Evolutionary conservation across 1,140 invertebrate species (phyloP), one percentile per base, ranked within the genome.

Genomic region (Carposina sasakii): DNA sequence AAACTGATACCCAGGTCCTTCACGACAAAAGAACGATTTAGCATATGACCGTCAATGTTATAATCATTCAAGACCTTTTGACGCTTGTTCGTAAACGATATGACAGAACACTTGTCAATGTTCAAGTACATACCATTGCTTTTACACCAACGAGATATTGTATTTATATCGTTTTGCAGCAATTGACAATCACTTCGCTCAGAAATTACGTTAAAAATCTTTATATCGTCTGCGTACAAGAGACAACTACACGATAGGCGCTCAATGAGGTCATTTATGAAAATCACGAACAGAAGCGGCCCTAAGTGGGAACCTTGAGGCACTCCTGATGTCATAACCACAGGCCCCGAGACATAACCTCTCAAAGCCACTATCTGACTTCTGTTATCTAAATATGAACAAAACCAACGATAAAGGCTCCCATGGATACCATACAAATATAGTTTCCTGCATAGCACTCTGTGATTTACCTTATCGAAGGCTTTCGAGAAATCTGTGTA

Each of bases 401-500:
- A 3, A 10, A 44, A 3, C 42, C 42, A 44, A 3, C 42, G 5
- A 13, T 19, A 20, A 12, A 31, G 26, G 16, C 21, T 31, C 2
- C 42, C 42, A 20, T 31, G 42, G 2, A 31, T 44, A 16, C 42
- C 42, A 10, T 8, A 33, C 17, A 12, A 3, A 2, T 2, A 2
- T 9, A 33, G 16, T 24, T 44, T 44, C 4, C 4, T 4, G 19
- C 19, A 28, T 3, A 44, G 42, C 13, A 44, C 3, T 2, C 17
- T 8, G 22, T 44, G 42, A 33, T 15, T 44, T 3, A 44, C 42
- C 13, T 33, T 44, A 15, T 44, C 42, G 17, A 44, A 43, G 3
- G 40, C 40, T 40, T 40, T 40, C 4, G 39, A 31, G 37, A 62
- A 41, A n/a, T n/a, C n/a, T n/a, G 22, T 22, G 6, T 41, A 24